These are phyloP conservation scores for Pluvianellus socialis DNA, from an alignment of 2,113 vertebrate genomes.

Conservation along the genomic window DNA sequence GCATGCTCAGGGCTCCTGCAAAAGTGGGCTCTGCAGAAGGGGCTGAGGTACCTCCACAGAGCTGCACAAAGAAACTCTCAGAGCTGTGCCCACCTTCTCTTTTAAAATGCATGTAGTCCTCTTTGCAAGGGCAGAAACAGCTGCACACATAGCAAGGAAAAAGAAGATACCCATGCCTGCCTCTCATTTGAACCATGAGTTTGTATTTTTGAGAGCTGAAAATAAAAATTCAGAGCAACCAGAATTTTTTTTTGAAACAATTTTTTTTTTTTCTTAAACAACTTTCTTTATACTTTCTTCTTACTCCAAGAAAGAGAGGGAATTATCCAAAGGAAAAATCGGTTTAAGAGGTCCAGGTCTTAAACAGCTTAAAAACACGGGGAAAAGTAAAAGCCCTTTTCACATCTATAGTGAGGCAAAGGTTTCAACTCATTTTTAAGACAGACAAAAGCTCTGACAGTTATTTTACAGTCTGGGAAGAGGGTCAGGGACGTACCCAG, in stretches of 20 bases:
- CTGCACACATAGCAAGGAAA: background rate
- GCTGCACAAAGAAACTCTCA: background rate
- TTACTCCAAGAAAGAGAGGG: background rate
- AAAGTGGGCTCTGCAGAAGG: background rate
- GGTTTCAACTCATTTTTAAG: background rate
- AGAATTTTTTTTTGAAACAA: background rate
- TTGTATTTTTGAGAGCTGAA: background rate
- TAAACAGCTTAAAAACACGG: background rate
- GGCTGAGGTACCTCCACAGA: background rate
- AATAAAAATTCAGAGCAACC: background rate
- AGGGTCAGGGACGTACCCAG: background rate
- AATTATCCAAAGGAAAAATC: background rate
- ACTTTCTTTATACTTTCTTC: background rate
- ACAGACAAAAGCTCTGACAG: background rate
- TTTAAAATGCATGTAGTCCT: background rate
- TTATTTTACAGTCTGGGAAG: background rate
- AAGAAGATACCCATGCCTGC: background rate
- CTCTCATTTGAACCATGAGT: background rate
- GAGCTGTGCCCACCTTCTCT: background rate
- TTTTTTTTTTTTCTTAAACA: background rate
- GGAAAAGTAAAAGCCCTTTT: background rate
- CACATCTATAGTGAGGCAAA: background rate
- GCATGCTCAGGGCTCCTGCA: background rate
- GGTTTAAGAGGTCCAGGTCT: accelerated
- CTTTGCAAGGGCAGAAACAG: background rate